A percentile compares a stretch with the other conserved stretches of the same genome.
phyloP scores from a whole-genome alignment of 2,888 invertebrate genomes.

The Notodromas monacha region DNA sequence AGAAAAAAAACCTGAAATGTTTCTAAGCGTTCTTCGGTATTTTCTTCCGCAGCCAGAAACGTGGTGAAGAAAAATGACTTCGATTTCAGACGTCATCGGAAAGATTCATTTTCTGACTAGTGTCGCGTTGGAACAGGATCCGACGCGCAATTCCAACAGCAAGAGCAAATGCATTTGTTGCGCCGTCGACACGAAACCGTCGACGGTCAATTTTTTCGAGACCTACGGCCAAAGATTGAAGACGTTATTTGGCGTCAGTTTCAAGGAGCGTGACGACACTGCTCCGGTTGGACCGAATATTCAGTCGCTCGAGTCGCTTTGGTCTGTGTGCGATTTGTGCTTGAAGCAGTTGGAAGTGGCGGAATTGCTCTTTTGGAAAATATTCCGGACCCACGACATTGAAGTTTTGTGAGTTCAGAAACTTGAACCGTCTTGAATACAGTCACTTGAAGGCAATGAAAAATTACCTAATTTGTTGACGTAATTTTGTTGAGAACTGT shows the following conservation, averaged over 20 bases:
- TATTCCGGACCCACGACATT: not conserved
- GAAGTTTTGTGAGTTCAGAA: not conserved
- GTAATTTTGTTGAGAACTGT: too few relatives aligned
- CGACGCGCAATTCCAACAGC: not conserved
- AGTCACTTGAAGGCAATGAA: not conserved
- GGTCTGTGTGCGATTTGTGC: not conserved
- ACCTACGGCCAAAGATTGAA: not conserved
- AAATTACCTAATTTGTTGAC: not conserved
- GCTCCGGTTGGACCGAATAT: too few relatives aligned
- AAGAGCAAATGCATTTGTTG: not conserved
- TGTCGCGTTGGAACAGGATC: not conserved
- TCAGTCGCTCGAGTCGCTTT: not conserved
- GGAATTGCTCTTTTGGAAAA: conserved; percentile 1
- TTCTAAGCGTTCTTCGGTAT: too few relatives aligned
- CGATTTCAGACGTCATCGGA: not conserved
- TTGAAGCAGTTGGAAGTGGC: conserved; percentile 2
- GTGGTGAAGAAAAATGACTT: too few relatives aligned
- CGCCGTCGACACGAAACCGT: not conserved
- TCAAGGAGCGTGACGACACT: not conserved
- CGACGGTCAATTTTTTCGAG: not conserved
- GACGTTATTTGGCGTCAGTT: not conserved
- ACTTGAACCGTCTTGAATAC: not conserved
- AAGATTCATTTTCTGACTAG: not conserved
- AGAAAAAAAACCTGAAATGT: too few relatives aligned
- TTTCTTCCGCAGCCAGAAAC: too few relatives aligned